Base-by-base conservation (phyloP, 2,797 vertebrate species). In the Pristis pectinata region DNA sequence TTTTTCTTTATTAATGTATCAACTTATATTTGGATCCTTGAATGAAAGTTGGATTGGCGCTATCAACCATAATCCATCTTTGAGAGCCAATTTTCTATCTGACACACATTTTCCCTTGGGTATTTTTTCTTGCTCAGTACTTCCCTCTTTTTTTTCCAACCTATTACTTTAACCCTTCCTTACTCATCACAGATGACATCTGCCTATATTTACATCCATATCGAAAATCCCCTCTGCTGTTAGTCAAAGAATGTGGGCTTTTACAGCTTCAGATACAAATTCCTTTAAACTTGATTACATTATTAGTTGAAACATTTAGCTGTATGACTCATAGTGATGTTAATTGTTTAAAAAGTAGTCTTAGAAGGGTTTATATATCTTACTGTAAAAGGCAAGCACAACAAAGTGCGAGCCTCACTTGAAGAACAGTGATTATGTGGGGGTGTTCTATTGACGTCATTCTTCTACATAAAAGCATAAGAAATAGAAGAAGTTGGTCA, bases 261-360 rank as follows among this genome's bases (percentile, higher is more conserved):
- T 67, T 41, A 41, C 59, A 67, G 59, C 61, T 37, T 22, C 87
- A 91, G 37, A 91, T 91, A 91, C 17, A 59, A 67, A 17, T 67
- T 87, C 85, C 59, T 76, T 87, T n/a, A n/a, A n/a, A 59, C 83
- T 91, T 67, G n/a, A 22, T 91, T 64, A 41, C 87, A 67, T n/a
- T 91, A 37, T 91, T 91, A 67, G 87, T 67, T 67, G 37, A 91
- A 91, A 67, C 87, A 91, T 67, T 67, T 91, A 41, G 2, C n/a
- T 41, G n/a, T 11, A 67, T 91, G 87, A 91, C 87, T 91, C 87
- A 91, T 91, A 67, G 17, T 91, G 87, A 64, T 41, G 34, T 41
- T 67, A 91, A 91, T 72, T 91, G 19, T 41, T 67, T 67, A 41
- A 67, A 41, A 41, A 9, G 19, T 64, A 91, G 61, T 41, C n/a